Base-by-base conservation (phyloP, 2,888 invertebrate species). In the Chrysopilus asiliformis region DNA sequence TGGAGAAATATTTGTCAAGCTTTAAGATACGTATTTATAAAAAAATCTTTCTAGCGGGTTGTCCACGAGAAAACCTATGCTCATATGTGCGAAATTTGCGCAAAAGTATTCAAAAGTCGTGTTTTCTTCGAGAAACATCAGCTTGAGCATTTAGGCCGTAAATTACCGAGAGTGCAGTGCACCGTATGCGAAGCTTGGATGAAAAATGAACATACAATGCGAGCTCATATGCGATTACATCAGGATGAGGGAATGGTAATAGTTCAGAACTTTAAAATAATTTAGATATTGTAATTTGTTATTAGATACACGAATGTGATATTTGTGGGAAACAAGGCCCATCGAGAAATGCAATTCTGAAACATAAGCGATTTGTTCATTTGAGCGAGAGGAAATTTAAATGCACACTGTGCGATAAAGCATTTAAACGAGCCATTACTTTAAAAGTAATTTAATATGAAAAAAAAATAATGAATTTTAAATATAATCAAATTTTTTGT, bases 301-400 rank as follows among this genome's bases (percentile, higher is more conserved):
- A n/a, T n/a, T 25, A 14, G 14, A 35, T 43, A 7, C 48, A 48
- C 32, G 38, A 40, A 36, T 50, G 50, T 32, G 44, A 45, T 20
- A 25, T 48, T 6, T 50, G 50, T 19, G 50, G 49, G 2, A 49
- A 48, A 25, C 38, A 41, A 29, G 46, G 48, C 2, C 48, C 50
- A 8, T 48, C 47, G 2, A 32, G 45, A 6, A 47, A 46, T 42
- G 45, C 50, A 3, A 43, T 50, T 32, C 37, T 44, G 7, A 50
- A 49, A 28, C 50, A 50, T 25, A 47, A 47, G 32, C 39, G 46
- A n/a, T 48, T 46, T 34, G 48, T 49, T 4, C 50, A 50, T 39
- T 34, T 41, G 13, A 47, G 43, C 26, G 45, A 45, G 12, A 41
- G 43, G 8, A 47, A 44, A 19, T 47, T 45, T 17, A 44, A 47